Conservation (phyloP, 1,140 invertebrate genomes). For the Luehdorfia chinensis region DNA sequence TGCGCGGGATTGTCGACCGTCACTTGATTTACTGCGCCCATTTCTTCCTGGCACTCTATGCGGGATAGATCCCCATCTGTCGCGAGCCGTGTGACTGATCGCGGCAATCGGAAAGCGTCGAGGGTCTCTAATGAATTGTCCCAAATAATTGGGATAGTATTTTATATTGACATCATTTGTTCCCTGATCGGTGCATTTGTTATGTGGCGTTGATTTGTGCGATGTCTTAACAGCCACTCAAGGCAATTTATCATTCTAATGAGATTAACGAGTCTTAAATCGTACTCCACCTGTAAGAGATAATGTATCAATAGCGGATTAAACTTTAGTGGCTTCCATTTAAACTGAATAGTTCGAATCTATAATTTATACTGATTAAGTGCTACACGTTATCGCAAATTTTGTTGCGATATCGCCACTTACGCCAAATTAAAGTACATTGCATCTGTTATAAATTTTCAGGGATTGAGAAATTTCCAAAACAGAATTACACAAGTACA, state of each 20-base stretch:
- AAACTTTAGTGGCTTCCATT: conserved; percentile 7
- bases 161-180: conserved; percentile 72
- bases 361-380: conserved; percentile 14
- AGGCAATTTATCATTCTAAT: conserved; percentile 40
- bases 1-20: conserved; percentile 67
- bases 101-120: conserved; percentile 59
- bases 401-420: conserved; percentile 9
- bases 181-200: conserved; percentile 66
- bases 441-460: conserved; percentile 13
- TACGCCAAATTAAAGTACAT: conserved; percentile 7
- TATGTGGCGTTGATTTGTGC: conserved; percentile 65
- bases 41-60: conserved; percentile 70
- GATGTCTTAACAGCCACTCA: conserved; percentile 51
- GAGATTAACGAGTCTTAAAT: conserved; percentile 45
- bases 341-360: neutral
- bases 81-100: conserved; percentile 63
- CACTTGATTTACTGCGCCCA: conserved; percentile 69
- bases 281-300: conserved; percentile 31
- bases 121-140: conserved; percentile 73
- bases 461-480: neutral
- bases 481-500: neutral
- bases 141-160: conserved; percentile 73
- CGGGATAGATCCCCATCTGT: conserved; percentile 67
- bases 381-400: conserved; percentile 13
- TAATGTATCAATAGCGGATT: conserved; percentile 16